Evolutionary conservation across 2,888 invertebrate genomes (phyloP), one percentile per base, ranked within the genome.

Genomic region (Rhorus exstirpatorius): DNA sequence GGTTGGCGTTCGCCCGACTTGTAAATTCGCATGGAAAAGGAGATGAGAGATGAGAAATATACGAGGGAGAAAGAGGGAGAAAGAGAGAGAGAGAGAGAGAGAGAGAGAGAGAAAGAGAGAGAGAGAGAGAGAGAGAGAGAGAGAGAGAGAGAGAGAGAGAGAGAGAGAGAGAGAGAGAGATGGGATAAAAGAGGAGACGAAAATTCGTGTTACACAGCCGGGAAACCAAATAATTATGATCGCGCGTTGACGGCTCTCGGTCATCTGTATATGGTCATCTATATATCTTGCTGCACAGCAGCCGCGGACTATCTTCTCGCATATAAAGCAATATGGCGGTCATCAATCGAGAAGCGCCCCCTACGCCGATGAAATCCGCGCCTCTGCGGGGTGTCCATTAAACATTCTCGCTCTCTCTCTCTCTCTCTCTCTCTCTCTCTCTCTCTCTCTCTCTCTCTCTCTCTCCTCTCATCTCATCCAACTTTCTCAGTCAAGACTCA

Each of bases 291-390:
- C 55, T 74, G 77, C 85, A 84, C n/a, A 8, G 8, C 85, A 86
- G 65, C 80, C 79, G 67, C 74, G 77, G 78, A 87, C 87, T 87
- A 24, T 58, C 86, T 88, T 86, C 76, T 86, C 87, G 87, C 87
- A 89, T 89, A 88, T 88, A 88, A 89, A 91, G 89, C 89, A 90
- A 90, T 88, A 90, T 89, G 88, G 88, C 89, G 86, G 86, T 87
- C 89, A 89, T 89, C 90, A 88, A 85, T 90, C 89, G 88, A 86
- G 76, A 60, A 72, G 74, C 72, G 60, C 53, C 76, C 76, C 81
- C 81, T 77, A 58, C 74, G 71, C 79, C 83, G 81, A 83, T 81
- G 82, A 83, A 83, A 83, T 80, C 72, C 82, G 77, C 81, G 77
- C 81, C 89, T 84, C 89, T 84, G 87, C 89, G 88, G 89, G 89